phyloP scores from a whole-genome alignment of 1,140 invertebrate genomes.

The Sycophaga agraensis region DNA sequence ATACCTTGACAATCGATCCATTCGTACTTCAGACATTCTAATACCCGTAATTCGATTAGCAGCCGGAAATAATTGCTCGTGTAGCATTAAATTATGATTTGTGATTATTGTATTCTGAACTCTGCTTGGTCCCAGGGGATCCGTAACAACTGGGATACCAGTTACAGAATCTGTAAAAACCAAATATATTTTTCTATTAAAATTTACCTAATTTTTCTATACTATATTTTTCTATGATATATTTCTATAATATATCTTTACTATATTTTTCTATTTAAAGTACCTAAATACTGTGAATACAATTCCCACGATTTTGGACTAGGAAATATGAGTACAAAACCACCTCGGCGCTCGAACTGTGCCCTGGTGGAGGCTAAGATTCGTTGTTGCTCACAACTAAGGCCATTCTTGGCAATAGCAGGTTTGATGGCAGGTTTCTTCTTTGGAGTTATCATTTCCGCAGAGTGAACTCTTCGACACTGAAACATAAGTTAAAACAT shows the following conservation, averaged over 20 bases:
- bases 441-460: slow-evolving; percentile 61
- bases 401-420: slow-evolving; percentile 48
- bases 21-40: slow-evolving; percentile 53
- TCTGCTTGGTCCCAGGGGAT: slow-evolving; percentile 61
- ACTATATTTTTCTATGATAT: no score
- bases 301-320: slow-evolving; percentile 82
- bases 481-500: slow-evolving; percentile 30
- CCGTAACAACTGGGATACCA: slow-evolving; percentile 69
- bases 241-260: no score
- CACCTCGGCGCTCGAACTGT: slow-evolving; percentile 82
- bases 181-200: no score
- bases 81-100: slow-evolving; percentile 81
- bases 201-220: no score
- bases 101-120: slow-evolving; percentile 63
- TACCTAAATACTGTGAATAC: slow-evolving; percentile 73
- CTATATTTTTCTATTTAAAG: no score
- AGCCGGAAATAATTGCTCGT: slow-evolving; percentile 74
- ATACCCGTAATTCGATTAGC: slow-evolving; percentile 55
- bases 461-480: slow-evolving; percentile 67
- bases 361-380: slow-evolving; percentile 76
- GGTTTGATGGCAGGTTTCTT: slow-evolving; percentile 46
- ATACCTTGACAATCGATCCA: slow-evolving; percentile 54
- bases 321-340: slow-evolving; percentile 91
- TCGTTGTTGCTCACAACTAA: slow-evolving; percentile 78
- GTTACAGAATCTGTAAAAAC: slow-evolving; percentile 65